Percentiles rank a stretch among this genome's conserved stretches.
These are phyloP conservation scores for Aldrovandia affinis DNA, from an alignment of 2,797 vertebrate genomes.

Conservation along the genomic window DNA sequence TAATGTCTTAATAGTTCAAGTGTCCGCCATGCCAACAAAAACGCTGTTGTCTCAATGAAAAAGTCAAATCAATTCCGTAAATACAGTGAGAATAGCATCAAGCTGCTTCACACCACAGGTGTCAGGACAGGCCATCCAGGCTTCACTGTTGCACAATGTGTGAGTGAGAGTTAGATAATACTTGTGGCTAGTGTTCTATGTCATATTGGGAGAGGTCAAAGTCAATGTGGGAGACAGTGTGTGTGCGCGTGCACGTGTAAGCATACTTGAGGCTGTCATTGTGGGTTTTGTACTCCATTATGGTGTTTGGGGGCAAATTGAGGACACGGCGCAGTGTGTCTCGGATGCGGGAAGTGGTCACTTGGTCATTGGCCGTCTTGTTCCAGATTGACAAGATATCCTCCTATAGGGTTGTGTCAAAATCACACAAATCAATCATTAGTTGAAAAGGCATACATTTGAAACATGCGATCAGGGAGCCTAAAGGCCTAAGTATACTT, in stretches of 20 bases:
- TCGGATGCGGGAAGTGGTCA: constrained; percentile 69
- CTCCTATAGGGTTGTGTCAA: constrained; percentile 55
- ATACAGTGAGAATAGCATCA: too few relatives aligned
- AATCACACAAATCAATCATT: constrained; percentile 1
- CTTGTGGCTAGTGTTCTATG: not conserved
- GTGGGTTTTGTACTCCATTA: constrained; percentile 78
- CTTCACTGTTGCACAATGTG: not conserved
- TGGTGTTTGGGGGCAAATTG: constrained; percentile 73
- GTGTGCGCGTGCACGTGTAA: not conserved
- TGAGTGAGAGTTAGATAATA: not conserved
- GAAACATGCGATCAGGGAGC: too few relatives aligned
- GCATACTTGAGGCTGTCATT: constrained; percentile 73
- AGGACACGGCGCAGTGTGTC: constrained; percentile 72
- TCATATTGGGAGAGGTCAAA: not conserved
- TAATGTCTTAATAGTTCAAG: not conserved
- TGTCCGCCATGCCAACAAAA: not conserved
- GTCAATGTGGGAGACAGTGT: not conserved
- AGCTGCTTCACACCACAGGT: too few relatives aligned
- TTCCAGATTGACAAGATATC: constrained; percentile 77
- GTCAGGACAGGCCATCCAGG: too few relatives aligned
- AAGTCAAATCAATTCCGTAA: too few relatives aligned
- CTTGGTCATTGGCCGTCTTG: constrained; percentile 70
- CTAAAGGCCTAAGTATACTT: too few relatives aligned
- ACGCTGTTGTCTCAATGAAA: too few relatives aligned
- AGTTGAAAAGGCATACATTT: too few relatives aligned